Evolutionary conservation across 2,888 invertebrate species (phyloP).

Genomic region (Drosophila ustulata): DNA sequence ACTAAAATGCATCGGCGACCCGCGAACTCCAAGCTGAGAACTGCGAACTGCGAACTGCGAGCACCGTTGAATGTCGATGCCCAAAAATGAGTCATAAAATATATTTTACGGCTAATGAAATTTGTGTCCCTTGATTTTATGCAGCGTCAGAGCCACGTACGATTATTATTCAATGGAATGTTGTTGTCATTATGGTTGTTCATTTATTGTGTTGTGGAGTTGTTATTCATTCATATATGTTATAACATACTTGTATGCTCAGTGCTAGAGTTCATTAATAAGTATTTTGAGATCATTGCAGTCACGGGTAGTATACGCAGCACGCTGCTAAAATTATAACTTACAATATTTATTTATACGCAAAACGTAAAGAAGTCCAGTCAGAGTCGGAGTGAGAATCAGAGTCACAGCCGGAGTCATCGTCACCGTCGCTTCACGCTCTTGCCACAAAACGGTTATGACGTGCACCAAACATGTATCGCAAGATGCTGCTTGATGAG

Average conservation of each 20-base stretch:
- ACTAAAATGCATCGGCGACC: slow-evolving; percentile 56
- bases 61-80: slow-evolving; percentile 6
- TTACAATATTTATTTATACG: slow-evolving; percentile 50
- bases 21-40: not conserved
- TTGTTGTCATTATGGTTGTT: not conserved
- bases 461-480: slow-evolving; percentile 2
- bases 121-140: slow-evolving; percentile 1
- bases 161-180: not conserved
- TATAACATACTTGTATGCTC: not conserved
- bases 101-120: slow-evolving; percentile 54
- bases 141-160: not conserved
- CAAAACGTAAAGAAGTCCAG: not conserved
- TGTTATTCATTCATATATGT: slow-evolving; percentile 17
- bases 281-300: slow-evolving; percentile 8
- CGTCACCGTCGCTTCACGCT: not conserved
- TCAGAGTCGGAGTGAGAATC: not conserved
- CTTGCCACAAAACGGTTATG: slow-evolving; percentile 4
- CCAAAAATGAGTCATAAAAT: slow-evolving; percentile 63
- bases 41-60: not conserved
- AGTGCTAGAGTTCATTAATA: slow-evolving; percentile 26
- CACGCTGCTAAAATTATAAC: slow-evolving; percentile 37
- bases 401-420: not conserved
- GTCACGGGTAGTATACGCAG: slow-evolving; percentile 52
- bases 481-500: not conserved
- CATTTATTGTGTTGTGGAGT: not conserved